Evolutionary conservation across 2,888 invertebrate genomes (phyloP), one percentile per base, ranked within the genome.

Genomic region (Steinernema hermaphroditum): DNA sequence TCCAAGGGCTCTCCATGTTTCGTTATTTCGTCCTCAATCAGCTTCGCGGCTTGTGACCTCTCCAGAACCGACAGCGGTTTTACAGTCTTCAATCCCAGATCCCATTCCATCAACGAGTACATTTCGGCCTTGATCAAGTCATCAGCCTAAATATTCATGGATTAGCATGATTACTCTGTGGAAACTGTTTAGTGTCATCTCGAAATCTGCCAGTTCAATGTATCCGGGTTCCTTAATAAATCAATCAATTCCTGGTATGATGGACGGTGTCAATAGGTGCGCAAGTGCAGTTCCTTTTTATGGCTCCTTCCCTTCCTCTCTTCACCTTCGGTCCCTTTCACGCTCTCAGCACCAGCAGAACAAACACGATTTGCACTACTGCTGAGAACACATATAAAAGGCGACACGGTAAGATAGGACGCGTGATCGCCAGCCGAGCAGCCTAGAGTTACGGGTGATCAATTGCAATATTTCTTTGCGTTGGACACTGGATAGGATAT

Each of bases 41-140:
- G 24, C 37, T 77, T 71, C 8, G 84, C 83, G 12, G 57, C 77
- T n/a, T 77, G 76, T 68, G 84, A 68, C 29, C 82, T 79, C 14
- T 82, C 80, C 16, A 77, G 76, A n/a, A 78, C 70, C 49, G 72
- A 76, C 14, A 77, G 72, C 0, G 49, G 46, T 50, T 80, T 78
- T 9, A 77, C 77, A 1, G 75, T 49, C 50, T 79, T 81, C 12
- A 77, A 76, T 8, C 78, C 76, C 14, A 82, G 81, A 74, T 85
- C 85, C 84, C 85, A 86, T 9, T 74, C 77, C 57, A 83, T 75
- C 57, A 87, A 80, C 34, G 71, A 71, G 9, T 78, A 76, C 78
- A 88, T 87, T 69, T 94, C 93, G 0, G 76, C 71, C 70, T 86
- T 84, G 62, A 86, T 79, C 46, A 77, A 22, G 70, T 86, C 83